These are phyloP conservation scores for pig (Sus scrofa) DNA, from an alignment of 2,113 vertebrate genomes.

Conservation along the genomic window DNA sequence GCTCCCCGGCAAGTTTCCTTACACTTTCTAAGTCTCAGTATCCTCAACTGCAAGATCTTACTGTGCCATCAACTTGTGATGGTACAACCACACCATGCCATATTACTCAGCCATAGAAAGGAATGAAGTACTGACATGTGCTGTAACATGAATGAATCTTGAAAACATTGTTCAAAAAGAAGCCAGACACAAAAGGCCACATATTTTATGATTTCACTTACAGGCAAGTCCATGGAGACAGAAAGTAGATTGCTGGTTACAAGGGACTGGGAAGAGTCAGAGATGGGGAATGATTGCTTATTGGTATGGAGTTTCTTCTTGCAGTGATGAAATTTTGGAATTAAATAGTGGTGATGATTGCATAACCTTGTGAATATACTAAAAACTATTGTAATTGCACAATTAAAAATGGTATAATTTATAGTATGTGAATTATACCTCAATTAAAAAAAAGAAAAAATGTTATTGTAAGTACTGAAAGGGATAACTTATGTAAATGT, in stretches of 20 bases:
- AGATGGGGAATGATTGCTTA: background rate
- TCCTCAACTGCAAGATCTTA: background rate
- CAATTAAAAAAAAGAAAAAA: background rate
- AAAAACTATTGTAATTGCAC: background rate
- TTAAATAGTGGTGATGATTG: background rate
- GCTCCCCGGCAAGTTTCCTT: background rate
- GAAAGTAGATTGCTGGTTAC: background rate
- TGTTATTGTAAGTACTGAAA: background rate
- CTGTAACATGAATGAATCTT: background rate
- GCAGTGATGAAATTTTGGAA: background rate
- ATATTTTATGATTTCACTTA: background rate
- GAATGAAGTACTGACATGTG: background rate
- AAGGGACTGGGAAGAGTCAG: background rate
- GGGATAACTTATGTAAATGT: background rate
- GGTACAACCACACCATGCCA: background rate
- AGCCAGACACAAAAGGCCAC: background rate
- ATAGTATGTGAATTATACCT: background rate
- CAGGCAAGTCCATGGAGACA: background rate
- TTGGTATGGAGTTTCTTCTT: background rate
- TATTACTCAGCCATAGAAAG: background rate
- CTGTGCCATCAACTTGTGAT: background rate
- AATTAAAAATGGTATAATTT: background rate
- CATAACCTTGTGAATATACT: background rate
- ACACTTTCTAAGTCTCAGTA: background rate
- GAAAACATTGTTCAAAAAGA: background rate